Evolutionary conservation across 2,113 vertebrate species (phyloP).

Genomic region (Phocoena phocoena): DNA sequence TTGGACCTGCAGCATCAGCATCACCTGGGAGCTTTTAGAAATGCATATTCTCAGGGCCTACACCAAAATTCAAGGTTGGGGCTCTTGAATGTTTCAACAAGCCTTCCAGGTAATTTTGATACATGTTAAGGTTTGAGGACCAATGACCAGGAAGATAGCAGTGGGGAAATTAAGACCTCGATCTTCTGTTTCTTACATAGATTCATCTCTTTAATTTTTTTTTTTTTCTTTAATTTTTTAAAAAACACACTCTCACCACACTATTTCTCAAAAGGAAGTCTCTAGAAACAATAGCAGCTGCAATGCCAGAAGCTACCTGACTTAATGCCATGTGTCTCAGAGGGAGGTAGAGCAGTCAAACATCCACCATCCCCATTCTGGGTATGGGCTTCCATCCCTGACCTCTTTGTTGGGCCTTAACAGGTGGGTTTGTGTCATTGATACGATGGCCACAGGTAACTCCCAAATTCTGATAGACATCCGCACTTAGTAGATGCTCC

Average conservation of each 20-base stretch:
- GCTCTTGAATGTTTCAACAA: background rate
- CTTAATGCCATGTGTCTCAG: background rate
- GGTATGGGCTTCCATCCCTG: background rate
- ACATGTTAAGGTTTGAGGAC: background rate
- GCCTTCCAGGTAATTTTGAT: background rate
- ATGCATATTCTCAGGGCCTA: background rate
- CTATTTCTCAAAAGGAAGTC: background rate
- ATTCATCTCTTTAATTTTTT: background rate
- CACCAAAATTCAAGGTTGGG: background rate
- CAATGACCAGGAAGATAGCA: background rate
- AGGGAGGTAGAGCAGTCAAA: background rate
- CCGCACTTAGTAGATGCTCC: background rate
- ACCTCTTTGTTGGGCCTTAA: background rate
- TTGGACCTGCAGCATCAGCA: background rate
- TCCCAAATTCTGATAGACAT: background rate
- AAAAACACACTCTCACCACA: background rate
- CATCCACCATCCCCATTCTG: background rate
- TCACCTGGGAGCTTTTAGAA: background rate
- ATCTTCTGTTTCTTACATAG: background rate
- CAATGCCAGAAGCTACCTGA: background rate
- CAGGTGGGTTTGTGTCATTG: background rate
- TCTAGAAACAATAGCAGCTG: background rate
- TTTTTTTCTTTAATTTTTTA: background rate
- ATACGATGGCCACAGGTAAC: background rate
- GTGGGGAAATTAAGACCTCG: background rate